Evolutionary conservation across 2,113 vertebrate genomes (phyloP).

Genomic region (Chionis minor): DNA sequence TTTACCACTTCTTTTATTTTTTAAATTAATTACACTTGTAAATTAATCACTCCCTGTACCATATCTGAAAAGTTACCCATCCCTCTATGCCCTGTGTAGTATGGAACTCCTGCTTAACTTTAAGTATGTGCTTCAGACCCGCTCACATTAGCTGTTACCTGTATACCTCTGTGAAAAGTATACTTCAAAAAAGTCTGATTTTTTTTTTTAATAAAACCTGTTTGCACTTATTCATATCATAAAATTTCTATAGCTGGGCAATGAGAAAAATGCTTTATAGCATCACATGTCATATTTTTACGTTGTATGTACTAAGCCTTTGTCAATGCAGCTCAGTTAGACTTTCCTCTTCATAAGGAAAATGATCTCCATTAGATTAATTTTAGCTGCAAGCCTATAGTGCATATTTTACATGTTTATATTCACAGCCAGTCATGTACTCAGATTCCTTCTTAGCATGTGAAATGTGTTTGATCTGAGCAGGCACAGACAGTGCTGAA

Average conservation of each 20-base stretch:
- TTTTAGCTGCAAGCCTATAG: background rate
- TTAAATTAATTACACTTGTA: background rate
- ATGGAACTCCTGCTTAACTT: background rate
- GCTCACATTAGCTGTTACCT: background rate
- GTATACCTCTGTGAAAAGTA: background rate
- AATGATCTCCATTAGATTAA: background rate
- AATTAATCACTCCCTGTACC: background rate
- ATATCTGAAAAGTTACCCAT: background rate
- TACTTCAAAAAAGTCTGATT: background rate
- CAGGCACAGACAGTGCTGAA: background rate
- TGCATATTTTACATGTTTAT: conserved; percentile 6
- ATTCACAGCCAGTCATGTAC: background rate
- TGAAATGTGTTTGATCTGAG: conserved; percentile 25
- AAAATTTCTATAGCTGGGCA: background rate
- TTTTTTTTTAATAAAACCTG: background rate
- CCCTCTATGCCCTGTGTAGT: background rate
- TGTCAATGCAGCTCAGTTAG: background rate
- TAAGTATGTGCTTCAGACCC: background rate
- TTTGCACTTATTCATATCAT: background rate
- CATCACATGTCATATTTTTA: background rate
- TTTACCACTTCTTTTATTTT: background rate
- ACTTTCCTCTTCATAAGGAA: background rate
- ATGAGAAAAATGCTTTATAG: background rate
- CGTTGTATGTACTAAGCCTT: background rate
- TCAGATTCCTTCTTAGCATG: background rate